phyloP scores from a whole-genome alignment of 2,888 invertebrate species.

The Diaperis boleti region DNA sequence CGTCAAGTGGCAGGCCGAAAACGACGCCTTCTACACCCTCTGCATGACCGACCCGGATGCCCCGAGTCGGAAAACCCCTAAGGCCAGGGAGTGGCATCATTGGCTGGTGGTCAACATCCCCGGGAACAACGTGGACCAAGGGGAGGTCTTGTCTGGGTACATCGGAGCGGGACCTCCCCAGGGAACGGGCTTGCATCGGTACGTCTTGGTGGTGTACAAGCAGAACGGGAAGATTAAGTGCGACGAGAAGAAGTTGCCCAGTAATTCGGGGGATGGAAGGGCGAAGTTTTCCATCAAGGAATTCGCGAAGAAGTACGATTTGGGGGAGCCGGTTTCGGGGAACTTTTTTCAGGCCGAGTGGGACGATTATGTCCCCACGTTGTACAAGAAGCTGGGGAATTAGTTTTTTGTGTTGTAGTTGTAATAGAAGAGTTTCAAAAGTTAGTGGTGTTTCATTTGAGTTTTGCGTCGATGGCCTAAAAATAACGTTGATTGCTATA shows the following conservation, averaged over 20 bases:
- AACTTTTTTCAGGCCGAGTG: slow-evolving; percentile 90
- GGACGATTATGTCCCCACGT: slow-evolving; percentile 85
- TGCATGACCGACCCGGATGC: slow-evolving; percentile 81
- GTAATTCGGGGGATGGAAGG: slow-evolving; percentile 67
- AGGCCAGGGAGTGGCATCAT: slow-evolving; percentile 81
- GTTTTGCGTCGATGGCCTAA: no score
- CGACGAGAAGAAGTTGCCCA: slow-evolving; percentile 54
- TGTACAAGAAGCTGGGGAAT: slow-evolving; percentile 60
- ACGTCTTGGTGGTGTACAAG: slow-evolving; percentile 72
- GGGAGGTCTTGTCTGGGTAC: slow-evolving; percentile 77
- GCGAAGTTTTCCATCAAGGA: slow-evolving; percentile 75
- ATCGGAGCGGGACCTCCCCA: slow-evolving; percentile 77
- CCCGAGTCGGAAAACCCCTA: slow-evolving; percentile 77
- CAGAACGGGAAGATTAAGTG: slow-evolving; percentile 57
- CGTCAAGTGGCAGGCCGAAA: slow-evolving; percentile 62
- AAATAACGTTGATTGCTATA: no score
- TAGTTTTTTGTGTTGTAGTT: slow-evolving; percentile 3
- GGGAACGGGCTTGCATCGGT: slow-evolving; percentile 80
- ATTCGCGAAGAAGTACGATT: slow-evolving; percentile 83
- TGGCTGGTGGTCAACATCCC: slow-evolving; percentile 84
- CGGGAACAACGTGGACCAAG: slow-evolving; percentile 70
- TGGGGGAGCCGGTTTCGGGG: slow-evolving; percentile 88
- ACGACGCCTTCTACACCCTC: slow-evolving; percentile 58
- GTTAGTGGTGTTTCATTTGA: no score
- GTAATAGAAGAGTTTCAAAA: no score